Conservation (phyloP, 2,113 vertebrate species). For the Seriola rivoliana region DNA sequence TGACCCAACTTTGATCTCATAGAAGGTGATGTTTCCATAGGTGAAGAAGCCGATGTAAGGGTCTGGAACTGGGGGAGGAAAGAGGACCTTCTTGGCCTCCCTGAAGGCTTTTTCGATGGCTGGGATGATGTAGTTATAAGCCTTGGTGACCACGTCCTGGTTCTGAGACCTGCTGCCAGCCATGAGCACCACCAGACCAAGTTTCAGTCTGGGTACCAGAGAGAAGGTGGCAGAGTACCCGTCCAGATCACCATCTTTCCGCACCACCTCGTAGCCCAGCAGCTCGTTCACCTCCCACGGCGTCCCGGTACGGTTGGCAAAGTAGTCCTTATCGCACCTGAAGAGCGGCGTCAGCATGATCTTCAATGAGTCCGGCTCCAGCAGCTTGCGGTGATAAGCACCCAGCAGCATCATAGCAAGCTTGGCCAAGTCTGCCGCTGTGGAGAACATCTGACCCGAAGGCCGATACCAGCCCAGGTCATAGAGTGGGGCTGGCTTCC, state of each 20-base stretch:
- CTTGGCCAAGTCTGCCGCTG: slow-evolving; percentile 91
- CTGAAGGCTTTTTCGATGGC: slow-evolving; percentile 91
- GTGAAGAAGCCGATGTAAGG: slow-evolving; percentile 92
- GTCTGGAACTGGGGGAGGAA: slow-evolving; percentile 85
- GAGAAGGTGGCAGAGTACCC: slow-evolving; percentile 94
- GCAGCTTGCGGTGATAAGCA: slow-evolving; percentile 84
- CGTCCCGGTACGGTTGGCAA: slow-evolving; percentile 91
- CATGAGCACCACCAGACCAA: slow-evolving; percentile 92
- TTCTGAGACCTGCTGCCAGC: slow-evolving; percentile 88
- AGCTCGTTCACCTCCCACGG: slow-evolving; percentile 94
- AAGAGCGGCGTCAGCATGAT: slow-evolving; percentile 91
- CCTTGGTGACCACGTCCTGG: slow-evolving; percentile 85
- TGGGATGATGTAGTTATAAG: slow-evolving; percentile 88
- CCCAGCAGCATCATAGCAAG: slow-evolving; percentile 90
- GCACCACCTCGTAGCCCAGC: slow-evolving; percentile 88
- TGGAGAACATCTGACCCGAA: slow-evolving; percentile 96
- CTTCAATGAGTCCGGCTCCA: slow-evolving; percentile 89
- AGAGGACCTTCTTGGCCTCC: slow-evolving; percentile 79
- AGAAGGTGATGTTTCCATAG: slow-evolving; percentile 92
- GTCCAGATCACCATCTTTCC: slow-evolving; percentile 94
- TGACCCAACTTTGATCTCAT: slow-evolving; percentile 89
- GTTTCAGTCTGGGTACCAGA: slow-evolving; percentile 88
- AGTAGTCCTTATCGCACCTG: slow-evolving; percentile 89
- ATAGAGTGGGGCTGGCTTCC: slow-evolving; percentile 88
- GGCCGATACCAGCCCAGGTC: slow-evolving; percentile 96